Evolutionary conservation across 2,888 invertebrate genomes (phyloP).

Genomic region (Microplitis manilae): DNA sequence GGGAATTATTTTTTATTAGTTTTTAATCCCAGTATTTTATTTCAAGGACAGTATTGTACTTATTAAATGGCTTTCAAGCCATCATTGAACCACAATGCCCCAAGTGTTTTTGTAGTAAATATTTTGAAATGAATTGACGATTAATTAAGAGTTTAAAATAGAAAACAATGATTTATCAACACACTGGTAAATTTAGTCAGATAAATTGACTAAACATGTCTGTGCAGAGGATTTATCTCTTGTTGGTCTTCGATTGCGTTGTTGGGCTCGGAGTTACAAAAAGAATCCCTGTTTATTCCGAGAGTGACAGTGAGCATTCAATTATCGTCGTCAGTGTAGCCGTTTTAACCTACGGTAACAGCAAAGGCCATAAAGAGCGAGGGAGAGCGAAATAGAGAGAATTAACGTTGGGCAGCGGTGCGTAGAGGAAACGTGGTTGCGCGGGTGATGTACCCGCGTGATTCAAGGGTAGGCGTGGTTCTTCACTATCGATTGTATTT

Average conservation of each 20-base stretch:
- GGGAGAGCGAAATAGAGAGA: neutral
- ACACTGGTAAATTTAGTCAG: neutral
- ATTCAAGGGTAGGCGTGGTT: slow-evolving; percentile 43
- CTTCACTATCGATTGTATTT: slow-evolving; percentile 52
- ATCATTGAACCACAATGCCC: neutral
- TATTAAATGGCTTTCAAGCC: neutral
- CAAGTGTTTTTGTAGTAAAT: too few species aligned
- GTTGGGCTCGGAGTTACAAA: slow-evolving; percentile 19
- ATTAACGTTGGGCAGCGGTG: slow-evolving; percentile 31
- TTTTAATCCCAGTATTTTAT: neutral
- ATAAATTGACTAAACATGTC: slow-evolving; percentile 14
- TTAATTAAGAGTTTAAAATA: neutral
- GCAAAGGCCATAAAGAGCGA: neutral
- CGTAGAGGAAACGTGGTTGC: slow-evolving; percentile 35
- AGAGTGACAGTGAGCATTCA: slow-evolving; percentile 42
- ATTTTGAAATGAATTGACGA: neutral
- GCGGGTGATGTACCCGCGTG: slow-evolving; percentile 29
- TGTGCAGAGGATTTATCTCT: slow-evolving; percentile 13
- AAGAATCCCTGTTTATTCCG: slow-evolving; percentile 28
- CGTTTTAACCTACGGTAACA: slow-evolving; percentile 12
- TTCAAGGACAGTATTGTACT: neutral
- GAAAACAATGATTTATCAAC: neutral
- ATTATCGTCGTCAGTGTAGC: slow-evolving; percentile 41
- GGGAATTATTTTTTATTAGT: neutral
- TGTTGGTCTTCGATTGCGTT: slow-evolving; percentile 7